Percentiles rank a stretch among this genome's conserved stretches.
Evolutionary conservation across 1,140 invertebrate species (phyloP).

Genomic region (Mercenaria mercenaria): DNA sequence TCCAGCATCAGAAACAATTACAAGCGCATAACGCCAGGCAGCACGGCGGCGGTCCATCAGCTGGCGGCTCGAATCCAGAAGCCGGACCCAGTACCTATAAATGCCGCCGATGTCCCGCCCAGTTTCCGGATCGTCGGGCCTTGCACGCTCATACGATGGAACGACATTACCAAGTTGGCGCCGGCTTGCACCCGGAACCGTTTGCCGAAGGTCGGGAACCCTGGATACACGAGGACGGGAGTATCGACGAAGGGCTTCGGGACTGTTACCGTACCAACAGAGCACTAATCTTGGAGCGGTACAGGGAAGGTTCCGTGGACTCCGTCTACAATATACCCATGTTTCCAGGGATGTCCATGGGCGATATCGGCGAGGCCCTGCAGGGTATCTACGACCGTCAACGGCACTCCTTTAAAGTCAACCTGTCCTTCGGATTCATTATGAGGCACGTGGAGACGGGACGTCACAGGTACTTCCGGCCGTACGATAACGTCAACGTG

Average conservation of each 20-base stretch:
- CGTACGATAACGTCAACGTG: slow-evolving; percentile 32
- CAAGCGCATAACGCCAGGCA: neutral
- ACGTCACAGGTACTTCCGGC: slow-evolving; percentile 3
- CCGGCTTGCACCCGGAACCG: neutral
- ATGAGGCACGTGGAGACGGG: too few relatives aligned
- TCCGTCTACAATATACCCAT: slow-evolving; percentile 41
- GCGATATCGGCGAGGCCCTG: slow-evolving; percentile 11
- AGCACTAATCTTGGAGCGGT: neutral
- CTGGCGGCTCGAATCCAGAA: neutral
- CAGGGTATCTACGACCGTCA: slow-evolving; percentile 30
- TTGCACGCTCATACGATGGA: neutral
- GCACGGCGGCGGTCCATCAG: neutral
- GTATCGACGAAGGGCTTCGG: slow-evolving; percentile 3
- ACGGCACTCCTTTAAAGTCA: too few relatives aligned
- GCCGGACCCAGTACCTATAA: slow-evolving; percentile 9
- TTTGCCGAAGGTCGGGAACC: slow-evolving; percentile 12
- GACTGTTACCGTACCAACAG: slow-evolving; percentile 23
- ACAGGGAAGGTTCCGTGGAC: slow-evolving; percentile 18
- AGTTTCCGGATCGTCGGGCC: neutral
- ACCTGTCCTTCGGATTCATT: too few relatives aligned
- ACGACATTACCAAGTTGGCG: slow-evolving; percentile 19
- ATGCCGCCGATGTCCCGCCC: neutral
- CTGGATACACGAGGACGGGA: slow-evolving; percentile 9
- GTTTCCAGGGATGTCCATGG: slow-evolving; percentile 22
- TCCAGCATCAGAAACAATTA: slow-evolving; percentile 38